Base-by-base conservation (phyloP, 2,113 vertebrate species). In the Antechinus stuartii region DNA sequence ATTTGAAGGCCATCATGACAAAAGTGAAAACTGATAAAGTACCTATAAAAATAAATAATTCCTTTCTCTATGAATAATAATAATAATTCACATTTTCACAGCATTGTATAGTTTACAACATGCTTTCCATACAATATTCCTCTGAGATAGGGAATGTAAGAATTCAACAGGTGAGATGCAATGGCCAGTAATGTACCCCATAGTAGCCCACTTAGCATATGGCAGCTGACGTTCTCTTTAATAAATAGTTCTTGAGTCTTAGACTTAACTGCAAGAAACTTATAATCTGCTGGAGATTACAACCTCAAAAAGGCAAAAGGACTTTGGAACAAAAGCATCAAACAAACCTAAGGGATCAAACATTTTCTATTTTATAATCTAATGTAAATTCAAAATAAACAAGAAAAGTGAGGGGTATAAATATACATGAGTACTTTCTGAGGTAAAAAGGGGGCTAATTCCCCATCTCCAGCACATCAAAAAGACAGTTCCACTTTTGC, bases 401-500 rank as follows among this genome's bases (percentile, higher is more conserved):
- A 5, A 42, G n/a, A 42, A 42, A 84, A 84, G 68, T 7, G n/a
- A 84, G n/a, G 19, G 35, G 22, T n/a, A 1, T 76, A 76, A 76
- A n/a, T 22, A n/a, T 8, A n/a, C 4, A 27, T 35, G 61, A 35
- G 30, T 35, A 35, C 57, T 30, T n/a, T 76, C 35, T 1, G 0
- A 76, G 14, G 14, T n/a, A 76, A 16, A n/a, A 76, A 0, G n/a
- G 19, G 76, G 8, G 49, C 23, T 9, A 0, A 5, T 27, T 27
- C 5, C 3, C 22, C 53, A 9, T 30, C 11, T 68, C 0, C 0
- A 56, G 27, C 1, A 0, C 3, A 5, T 0, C 47, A 90, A 57
- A 90, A 22, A 68, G 14, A 3, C 94, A 92, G 54, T 35, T 12
- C 14, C 6, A 84, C 26, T 8, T 0, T 7, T 6, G 46, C 22